A percentile compares a stretch with the other conserved stretches of the same genome.
Conservation (phyloP, 2,113 vertebrate genomes). For the Crotalus helleri region DNA sequence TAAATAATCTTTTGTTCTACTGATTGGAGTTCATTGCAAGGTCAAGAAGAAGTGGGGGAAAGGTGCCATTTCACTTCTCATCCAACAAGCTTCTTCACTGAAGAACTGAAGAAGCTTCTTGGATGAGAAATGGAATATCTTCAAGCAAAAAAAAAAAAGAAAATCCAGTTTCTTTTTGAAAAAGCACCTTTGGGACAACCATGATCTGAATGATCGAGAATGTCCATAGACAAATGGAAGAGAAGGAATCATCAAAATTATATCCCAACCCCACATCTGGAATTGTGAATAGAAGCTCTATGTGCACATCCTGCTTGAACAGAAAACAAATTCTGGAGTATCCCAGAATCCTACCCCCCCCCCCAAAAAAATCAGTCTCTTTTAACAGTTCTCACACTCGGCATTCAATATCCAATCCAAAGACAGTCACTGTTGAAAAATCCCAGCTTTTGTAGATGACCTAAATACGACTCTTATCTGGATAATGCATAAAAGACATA, state of each 20-base stretch:
- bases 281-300: background rate
- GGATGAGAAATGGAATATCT: background rate
- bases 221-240: background rate
- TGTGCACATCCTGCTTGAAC: background rate
- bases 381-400: slow-evolving; percentile 21
- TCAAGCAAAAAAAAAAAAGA: background rate
- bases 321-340: background rate
- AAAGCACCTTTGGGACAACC: background rate
- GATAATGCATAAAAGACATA: slow-evolving; percentile 14
- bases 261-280: background rate
- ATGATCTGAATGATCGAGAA: background rate
- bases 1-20: background rate
- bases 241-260: background rate
- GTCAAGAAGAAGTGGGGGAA: background rate
- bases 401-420: background rate
- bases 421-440: background rate
- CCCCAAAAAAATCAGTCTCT: background rate
- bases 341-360: too few relatives aligned
- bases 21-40: background rate
- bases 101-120: background rate
- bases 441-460: background rate
- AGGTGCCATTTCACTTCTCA: background rate
- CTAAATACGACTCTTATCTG: slow-evolving; percentile 7
- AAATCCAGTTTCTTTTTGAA: background rate
- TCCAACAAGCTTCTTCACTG: background rate